A percentile compares a stretch with the other conserved stretches of the same genome.
These are phyloP conservation scores for Drosophila varians DNA, from an alignment of 1,140 invertebrate genomes.

Conservation along the genomic window DNA sequence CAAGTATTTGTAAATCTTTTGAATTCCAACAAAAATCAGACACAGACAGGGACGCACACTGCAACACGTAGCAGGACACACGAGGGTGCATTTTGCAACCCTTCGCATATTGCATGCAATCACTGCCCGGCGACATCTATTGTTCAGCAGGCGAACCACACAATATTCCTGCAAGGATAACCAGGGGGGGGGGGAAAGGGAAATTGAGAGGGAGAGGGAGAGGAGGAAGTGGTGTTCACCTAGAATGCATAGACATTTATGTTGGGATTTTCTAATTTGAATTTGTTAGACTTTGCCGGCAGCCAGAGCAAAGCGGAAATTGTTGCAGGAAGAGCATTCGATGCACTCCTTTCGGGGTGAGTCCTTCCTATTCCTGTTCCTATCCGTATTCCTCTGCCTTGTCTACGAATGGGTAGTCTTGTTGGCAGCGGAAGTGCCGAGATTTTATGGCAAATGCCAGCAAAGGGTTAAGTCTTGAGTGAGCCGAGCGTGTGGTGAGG, in stretches of 20 bases:
- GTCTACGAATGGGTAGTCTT: slow-evolving; percentile 22
- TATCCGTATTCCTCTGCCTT: slow-evolving; percentile 3
- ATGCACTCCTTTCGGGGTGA: slow-evolving; percentile 39
- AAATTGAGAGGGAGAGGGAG: background rate
- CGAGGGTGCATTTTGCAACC: slow-evolving; percentile 77
- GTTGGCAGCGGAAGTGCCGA: slow-evolving; percentile 61
- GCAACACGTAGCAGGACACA: slow-evolving; percentile 5
- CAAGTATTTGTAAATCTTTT: slow-evolving; percentile 82
- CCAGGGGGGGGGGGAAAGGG: no score
- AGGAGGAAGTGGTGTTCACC: background rate
- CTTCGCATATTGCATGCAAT: slow-evolving; percentile 51
- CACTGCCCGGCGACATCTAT: slow-evolving; percentile 77
- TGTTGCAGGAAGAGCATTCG: slow-evolving; percentile 74
- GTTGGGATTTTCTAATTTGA: slow-evolving; percentile 80
- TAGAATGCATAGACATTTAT: slow-evolving; percentile 77
- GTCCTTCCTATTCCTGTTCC: slow-evolving; percentile 11
- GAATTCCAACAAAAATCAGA: slow-evolving; percentile 76
- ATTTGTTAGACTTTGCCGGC: slow-evolving; percentile 69
- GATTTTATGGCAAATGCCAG: slow-evolving; percentile 72
- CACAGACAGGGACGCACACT: slow-evolving; percentile 31
- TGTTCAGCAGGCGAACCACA: slow-evolving; percentile 61
- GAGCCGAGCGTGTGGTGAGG: slow-evolving; percentile 21
- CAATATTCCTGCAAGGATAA: background rate
- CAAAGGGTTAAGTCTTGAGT: slow-evolving; percentile 59
- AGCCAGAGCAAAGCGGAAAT: slow-evolving; percentile 73